Percentiles rank a stretch among this genome's conserved stretches.
These are phyloP conservation scores for Sapayoa aenigma DNA, from an alignment of 2,113 vertebrate species.

Conservation along the genomic window DNA sequence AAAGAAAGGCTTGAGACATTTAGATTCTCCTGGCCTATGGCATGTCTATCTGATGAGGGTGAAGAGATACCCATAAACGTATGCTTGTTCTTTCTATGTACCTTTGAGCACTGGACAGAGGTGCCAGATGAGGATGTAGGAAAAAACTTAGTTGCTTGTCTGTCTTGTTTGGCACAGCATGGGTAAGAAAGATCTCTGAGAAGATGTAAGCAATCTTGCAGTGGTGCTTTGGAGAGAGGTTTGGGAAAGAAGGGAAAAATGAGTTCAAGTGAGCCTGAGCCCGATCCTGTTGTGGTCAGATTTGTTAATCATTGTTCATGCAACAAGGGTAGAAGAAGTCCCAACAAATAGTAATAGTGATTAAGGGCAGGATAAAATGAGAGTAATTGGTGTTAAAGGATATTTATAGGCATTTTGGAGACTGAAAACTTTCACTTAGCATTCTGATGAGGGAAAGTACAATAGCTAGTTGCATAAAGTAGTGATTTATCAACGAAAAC, in stretches of 20 bases:
- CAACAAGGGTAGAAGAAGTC: neutral
- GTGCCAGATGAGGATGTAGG: neutral
- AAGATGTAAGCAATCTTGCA: neutral
- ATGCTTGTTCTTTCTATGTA: neutral
- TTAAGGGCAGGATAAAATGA: neutral
- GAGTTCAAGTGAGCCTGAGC: neutral
- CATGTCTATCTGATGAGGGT: neutral
- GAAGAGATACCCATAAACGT: neutral
- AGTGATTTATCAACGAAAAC: neutral
- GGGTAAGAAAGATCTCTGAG: neutral
- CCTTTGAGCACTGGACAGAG: neutral
- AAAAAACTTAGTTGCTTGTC: neutral
- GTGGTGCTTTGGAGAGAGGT: neutral
- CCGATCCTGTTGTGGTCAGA: neutral
- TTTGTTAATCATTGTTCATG: neutral
- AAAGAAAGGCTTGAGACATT: neutral
- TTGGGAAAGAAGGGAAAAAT: neutral
- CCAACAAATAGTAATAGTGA: neutral
- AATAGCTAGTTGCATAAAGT: neutral
- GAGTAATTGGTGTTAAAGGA: neutral
- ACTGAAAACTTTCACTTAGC: neutral
- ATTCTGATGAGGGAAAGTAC: neutral
- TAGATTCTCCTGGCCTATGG: neutral
- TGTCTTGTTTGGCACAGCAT: neutral
- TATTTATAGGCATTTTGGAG: neutral